Conservation (phyloP, 2,113 vertebrate species). For the Penelope pileata region DNA sequence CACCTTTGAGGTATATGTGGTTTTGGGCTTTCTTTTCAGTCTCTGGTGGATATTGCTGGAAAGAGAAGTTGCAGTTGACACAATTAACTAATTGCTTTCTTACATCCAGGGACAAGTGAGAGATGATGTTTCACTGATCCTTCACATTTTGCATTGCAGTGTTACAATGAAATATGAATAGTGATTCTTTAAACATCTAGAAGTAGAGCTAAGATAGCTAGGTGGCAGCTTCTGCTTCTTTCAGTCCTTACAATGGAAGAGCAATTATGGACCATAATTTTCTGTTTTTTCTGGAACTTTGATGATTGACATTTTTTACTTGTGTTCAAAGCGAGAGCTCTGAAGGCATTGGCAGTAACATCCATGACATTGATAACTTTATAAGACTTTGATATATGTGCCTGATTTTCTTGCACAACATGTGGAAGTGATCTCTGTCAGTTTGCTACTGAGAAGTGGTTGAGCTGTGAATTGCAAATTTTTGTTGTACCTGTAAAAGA, state of each 20-base stretch:
- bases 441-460: neutral
- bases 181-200: neutral
- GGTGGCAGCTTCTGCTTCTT: neutral
- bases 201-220: neutral
- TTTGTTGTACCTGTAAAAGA: neutral
- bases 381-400: neutral
- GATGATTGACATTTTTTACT: neutral
- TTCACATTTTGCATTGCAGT: neutral
- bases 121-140: neutral
- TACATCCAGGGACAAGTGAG: neutral
- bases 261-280: neutral
- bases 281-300: neutral
- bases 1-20: neutral
- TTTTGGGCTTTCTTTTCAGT: neutral
- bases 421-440: neutral
- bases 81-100: neutral
- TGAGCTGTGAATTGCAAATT: neutral
- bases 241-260: neutral
- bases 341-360: neutral
- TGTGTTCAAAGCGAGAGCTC: neutral
- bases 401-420: neutral
- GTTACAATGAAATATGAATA: rapidly evolving
- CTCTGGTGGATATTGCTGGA: neutral
- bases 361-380: neutral
- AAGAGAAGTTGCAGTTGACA: neutral